Conservation (phyloP, 37 sponge, comb jelly and placozoan genomes). For the Hexactinellida sp. region DNA sequence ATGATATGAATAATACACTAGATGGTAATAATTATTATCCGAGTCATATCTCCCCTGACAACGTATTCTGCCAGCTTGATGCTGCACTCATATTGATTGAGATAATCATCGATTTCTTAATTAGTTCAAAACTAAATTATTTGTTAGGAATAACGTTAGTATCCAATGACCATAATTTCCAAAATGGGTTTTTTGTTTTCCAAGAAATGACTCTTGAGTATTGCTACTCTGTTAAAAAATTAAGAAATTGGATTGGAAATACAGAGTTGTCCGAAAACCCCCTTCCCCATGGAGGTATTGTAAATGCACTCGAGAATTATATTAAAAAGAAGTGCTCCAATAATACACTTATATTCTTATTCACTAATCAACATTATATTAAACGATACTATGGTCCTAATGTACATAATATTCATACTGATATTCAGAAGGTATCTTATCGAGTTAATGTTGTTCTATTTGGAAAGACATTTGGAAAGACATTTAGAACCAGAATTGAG, state of each 20-base stretch:
- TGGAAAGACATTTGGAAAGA: too few species aligned
- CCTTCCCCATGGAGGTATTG: neutral
- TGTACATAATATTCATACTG: neutral
- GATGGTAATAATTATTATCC: neutral
- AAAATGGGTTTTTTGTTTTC: neutral
- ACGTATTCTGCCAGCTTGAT: neutral
- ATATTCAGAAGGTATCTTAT: neutral
- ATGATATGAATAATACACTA: neutral
- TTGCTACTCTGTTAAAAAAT: neutral
- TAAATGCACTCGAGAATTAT: neutral
- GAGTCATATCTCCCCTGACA: neutral
- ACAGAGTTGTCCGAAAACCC: neutral
- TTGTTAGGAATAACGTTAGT: neutral
- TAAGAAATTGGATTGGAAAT: neutral
- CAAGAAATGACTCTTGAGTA: neutral
- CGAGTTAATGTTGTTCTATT: neutral
- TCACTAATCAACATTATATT: neutral
- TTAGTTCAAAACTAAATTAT: neutral
- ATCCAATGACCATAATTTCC: neutral
- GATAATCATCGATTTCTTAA: neutral
- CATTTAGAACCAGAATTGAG: neutral
- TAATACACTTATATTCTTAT: neutral
- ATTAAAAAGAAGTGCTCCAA: neutral
- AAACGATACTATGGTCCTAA: neutral
- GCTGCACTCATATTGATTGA: neutral